A percentile compares a stretch with the other conserved stretches of the same genome.
phyloP scores from a whole-genome alignment of 2,888 invertebrate species.

The Eupithecia insigniata region DNA sequence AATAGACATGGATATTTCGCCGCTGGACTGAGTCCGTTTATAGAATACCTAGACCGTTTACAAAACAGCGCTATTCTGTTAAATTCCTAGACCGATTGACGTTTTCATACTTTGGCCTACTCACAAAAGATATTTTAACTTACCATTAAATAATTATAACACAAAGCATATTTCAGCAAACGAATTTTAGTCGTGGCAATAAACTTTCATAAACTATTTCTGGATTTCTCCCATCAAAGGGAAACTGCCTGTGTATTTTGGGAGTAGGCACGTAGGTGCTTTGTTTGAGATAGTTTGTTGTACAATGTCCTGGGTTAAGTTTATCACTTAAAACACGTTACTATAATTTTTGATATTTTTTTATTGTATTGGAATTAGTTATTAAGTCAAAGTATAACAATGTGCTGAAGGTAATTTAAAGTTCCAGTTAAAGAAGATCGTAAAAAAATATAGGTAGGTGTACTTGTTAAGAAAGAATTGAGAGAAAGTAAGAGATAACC shows the following conservation, averaged over 20 bases:
- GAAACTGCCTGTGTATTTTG: constrained; percentile 45
- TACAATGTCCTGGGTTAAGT: not conserved
- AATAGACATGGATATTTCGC: no score
- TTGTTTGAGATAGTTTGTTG: constrained; percentile 1
- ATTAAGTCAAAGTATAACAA: not conserved
- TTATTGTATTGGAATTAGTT: not conserved
- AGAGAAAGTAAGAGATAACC: no score
- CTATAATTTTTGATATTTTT: not conserved
- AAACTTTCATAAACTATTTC: constrained; percentile 50
- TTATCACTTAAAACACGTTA: not conserved
- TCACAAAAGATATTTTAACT: not conserved
- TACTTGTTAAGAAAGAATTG: no score
- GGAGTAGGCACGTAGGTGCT: constrained; percentile 20
- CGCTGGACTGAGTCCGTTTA: no score
- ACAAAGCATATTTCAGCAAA: constrained; percentile 44
- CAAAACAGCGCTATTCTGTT: not conserved
- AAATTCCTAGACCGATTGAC: not conserved
- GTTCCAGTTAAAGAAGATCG: not conserved
- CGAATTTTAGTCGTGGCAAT: constrained; percentile 47
- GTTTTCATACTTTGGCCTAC: not conserved
- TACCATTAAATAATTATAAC: constrained; percentile 31
- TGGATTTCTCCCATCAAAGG: constrained; percentile 44
- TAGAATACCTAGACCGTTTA: not conserved
- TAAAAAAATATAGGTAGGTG: no score
- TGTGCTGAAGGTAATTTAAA: not conserved